Evolutionary conservation across 2,888 invertebrate genomes (phyloP), one percentile per base, ranked within the genome.

Genomic region (Callyntrura sp.): DNA sequence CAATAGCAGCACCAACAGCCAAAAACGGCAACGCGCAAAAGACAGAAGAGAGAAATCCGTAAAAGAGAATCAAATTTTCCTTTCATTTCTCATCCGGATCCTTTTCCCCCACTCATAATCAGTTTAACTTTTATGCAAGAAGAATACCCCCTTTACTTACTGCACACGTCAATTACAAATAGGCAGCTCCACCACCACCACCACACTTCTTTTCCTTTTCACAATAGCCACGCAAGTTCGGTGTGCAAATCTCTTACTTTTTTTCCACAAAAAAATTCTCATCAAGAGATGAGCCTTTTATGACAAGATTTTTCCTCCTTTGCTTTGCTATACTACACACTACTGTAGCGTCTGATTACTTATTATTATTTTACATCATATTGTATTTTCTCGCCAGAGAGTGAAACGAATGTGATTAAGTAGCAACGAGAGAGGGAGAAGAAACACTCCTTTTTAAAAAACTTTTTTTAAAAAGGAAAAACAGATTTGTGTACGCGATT

Each of bases 41-140:
- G n/a, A n/a, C n/a, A n/a, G n/a, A n/a, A n/a, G n/a, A n/a, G n/a
- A n/a, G n/a, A n/a, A n/a, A n/a, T n/a, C n/a, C n/a, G n/a, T n/a
- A 65, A 28, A 28, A 23, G 1, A 28, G 28, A 65, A 78, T 78
- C 78, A 78, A 78, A 78, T 55, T 55, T 55, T 78, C 78, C 51
- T 78, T 78, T 25, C n/a, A 73, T 65, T 65, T 65, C 45, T 45
- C 45, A 73, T 73, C 73, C 73, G 73, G 73, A 73, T 73, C 73
- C 45, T 45, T 45, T 1, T n/a, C n/a, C n/a, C n/a, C n/a, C n/a
- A n/a, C n/a, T 20, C 43, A 73, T 45, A 45, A 45, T 73, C 73
- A 73, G 73, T 73, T 73, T 73, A 73, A 73, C 73, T 45, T 43
- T 11, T 43, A 45, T 20, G 43, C n/a, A n/a, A n/a, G n/a, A n/a